Conservation (phyloP, 2,888 invertebrate species). For the Aporophyla nigra region DNA sequence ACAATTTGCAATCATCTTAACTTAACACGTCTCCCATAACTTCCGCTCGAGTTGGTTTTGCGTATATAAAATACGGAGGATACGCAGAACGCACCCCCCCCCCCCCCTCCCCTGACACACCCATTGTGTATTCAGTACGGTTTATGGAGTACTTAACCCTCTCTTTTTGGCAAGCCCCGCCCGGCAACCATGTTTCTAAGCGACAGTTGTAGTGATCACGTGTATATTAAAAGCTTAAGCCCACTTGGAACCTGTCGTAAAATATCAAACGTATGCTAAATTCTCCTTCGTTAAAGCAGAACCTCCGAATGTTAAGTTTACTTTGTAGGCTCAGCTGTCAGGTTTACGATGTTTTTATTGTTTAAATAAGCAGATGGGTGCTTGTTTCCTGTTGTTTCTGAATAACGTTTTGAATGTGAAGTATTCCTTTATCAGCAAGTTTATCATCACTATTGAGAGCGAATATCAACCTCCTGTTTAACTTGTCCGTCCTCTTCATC, state of each 20-base stretch:
- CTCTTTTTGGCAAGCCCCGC: constrained; percentile 77
- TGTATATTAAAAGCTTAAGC: constrained; percentile 52
- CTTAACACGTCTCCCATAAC: constrained; percentile 72
- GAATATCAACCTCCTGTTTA: neutral
- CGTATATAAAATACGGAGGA: constrained; percentile 72
- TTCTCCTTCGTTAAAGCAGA: constrained; percentile 35
- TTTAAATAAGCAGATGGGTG: constrained; percentile 57
- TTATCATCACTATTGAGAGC: neutral
- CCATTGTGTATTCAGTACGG: constrained; percentile 77
- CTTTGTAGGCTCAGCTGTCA: constrained; percentile 41
- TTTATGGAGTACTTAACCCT: constrained; percentile 81
- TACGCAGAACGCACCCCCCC: constrained; percentile 55
- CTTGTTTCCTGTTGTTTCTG: constrained; percentile 35
- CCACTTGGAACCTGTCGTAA: constrained; percentile 35
- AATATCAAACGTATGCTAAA: constrained; percentile 47
- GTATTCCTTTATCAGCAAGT: neutral
- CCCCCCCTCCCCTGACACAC: constrained; percentile 49
- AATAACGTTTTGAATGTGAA: neutral
- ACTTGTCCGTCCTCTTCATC: neutral
- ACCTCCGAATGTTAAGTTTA: constrained; percentile 34
- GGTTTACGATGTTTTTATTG: constrained; percentile 49
- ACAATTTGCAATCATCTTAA: constrained; percentile 69
- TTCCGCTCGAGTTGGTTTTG: constrained; percentile 73
- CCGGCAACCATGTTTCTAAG: constrained; percentile 64
- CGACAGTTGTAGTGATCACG: constrained; percentile 44